Base-by-base conservation (phyloP, 1,140 invertebrate species). In the Drepana arcuata region DNA sequence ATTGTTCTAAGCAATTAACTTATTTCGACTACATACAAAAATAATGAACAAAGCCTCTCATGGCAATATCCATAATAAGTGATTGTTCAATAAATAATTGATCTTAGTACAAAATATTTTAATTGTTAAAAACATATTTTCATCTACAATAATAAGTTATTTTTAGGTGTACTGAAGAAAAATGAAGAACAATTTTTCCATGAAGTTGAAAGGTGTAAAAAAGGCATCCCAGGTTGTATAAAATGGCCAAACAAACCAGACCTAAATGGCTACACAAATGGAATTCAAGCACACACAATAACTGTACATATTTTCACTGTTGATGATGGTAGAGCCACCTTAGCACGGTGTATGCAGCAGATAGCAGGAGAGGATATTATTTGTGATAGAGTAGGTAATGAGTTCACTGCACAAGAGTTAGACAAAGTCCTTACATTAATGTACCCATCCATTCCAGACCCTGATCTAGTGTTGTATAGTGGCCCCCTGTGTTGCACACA, bases 391-490 rank as follows among this genome's bases (percentile, higher is more conserved):
- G 43, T 44, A 34, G 47, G 43, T 35, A 48, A 47, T 18, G 64
- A 79, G 38, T 67, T 60, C 24, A 75, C 74, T 12, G 53, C 65
- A 42, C 38, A 77, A 59, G 74, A 81, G 31, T 69, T 91, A 42
- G 63, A 87, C 66, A 71, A 75, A 38, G 70, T 71, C 42, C 62
- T 90, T 31, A 45, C 40, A 45, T 52, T 60, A 52, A 55, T 73
- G 4, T 86, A 73, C 58, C 78, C 79, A 38, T 58, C 59, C 24
- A 83, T 89, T 61, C 88, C 89, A 15, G 89, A 91, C 46, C 90
- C 90, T 12, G 88, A 92, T 51, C 55, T 91, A 42, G 87, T 85
- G 21, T 58, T 92, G 36, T 85, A 88, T 57, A 89, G 85, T 58
- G 89, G 89, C 13, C 65, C 84, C 13, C 51, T 70, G 23, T 87